Percentiles rank a stretch among this genome's conserved stretches.
Conservation (phyloP, 2,797 vertebrate species). For the Periparus ater region DNA sequence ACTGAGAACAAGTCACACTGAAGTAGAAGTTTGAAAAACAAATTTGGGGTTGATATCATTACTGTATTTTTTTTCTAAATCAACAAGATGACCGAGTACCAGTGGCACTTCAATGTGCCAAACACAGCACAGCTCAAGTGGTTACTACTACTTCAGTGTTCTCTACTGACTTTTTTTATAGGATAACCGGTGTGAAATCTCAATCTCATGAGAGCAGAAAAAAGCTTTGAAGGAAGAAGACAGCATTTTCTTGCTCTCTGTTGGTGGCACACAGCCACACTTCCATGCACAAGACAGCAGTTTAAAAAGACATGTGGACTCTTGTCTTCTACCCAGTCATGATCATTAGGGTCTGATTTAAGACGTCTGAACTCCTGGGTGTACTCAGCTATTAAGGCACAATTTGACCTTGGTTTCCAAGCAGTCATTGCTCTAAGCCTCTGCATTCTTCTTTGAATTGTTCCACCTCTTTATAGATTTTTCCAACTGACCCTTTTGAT, state of each 20-base stretch:
- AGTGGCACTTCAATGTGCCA: background rate
- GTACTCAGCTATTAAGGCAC: background rate
- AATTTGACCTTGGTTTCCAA: background rate
- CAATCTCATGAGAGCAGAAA: background rate
- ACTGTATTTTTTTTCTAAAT: background rate
- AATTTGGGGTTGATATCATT: rapidly evolving
- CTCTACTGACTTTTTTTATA: background rate
- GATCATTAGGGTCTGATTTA: background rate
- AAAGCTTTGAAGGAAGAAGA: background rate
- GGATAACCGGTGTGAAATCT: background rate
- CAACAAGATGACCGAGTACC: background rate
- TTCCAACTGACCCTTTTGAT: conserved; percentile 43
- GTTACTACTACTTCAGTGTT: background rate
- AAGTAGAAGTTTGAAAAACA: background rate
- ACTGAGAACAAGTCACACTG: background rate
- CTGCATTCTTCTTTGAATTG: background rate
- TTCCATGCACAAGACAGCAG: background rate
- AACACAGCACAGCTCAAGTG: background rate
- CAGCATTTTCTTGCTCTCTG: background rate
- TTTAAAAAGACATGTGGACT: background rate
- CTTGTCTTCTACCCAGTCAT: background rate
- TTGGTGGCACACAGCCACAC: background rate
- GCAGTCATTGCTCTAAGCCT: background rate
- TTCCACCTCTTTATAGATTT: conserved; percentile 32
- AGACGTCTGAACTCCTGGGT: background rate